These are phyloP conservation scores for Bruchidius siliquastri DNA, from an alignment of 2,888 invertebrate genomes.

Conservation along the genomic window DNA sequence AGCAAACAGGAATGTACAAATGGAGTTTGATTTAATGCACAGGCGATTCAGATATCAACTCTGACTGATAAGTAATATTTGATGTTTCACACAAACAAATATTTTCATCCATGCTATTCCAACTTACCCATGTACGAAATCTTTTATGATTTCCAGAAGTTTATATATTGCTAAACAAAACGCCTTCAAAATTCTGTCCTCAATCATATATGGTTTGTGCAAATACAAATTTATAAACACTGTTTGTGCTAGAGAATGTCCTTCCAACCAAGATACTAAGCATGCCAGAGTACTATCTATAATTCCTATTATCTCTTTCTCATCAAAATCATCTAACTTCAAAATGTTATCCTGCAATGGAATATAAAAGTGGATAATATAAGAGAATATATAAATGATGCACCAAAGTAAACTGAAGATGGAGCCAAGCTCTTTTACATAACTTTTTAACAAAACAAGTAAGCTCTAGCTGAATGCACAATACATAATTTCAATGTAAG, in stretches of 20 bases:
- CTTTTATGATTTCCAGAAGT: constrained; percentile 81
- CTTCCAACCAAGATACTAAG: constrained; percentile 96
- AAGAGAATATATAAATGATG: too few relatives aligned
- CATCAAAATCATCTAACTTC: constrained; percentile 70
- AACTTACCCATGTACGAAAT: constrained; percentile 78
- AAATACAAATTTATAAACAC: constrained; percentile 94
- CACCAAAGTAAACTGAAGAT: too few relatives aligned
- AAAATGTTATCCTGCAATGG: constrained; percentile 65
- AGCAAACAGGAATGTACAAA: too few relatives aligned
- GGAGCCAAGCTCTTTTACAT: too few relatives aligned
- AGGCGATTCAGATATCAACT: too few relatives aligned
- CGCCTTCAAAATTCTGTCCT: constrained; percentile 76
- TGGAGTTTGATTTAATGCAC: too few relatives aligned
- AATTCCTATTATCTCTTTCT: constrained; percentile 82
- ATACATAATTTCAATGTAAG: too few relatives aligned
- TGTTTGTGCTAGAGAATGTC: constrained; percentile 93
- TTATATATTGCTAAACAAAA: constrained; percentile 87
- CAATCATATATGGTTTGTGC: constrained; percentile 82
- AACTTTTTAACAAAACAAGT: too few relatives aligned
- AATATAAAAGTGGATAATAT: not conserved
- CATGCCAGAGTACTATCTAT: constrained; percentile 93
- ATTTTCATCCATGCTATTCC: constrained; percentile 3
- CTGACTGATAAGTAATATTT: too few relatives aligned
- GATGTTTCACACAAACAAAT: too few relatives aligned
- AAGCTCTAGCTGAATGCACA: too few relatives aligned